These are phyloP conservation scores for Sebastes ruberrimus DNA, from an alignment of 2,797 vertebrate species.

Conservation along the genomic window DNA sequence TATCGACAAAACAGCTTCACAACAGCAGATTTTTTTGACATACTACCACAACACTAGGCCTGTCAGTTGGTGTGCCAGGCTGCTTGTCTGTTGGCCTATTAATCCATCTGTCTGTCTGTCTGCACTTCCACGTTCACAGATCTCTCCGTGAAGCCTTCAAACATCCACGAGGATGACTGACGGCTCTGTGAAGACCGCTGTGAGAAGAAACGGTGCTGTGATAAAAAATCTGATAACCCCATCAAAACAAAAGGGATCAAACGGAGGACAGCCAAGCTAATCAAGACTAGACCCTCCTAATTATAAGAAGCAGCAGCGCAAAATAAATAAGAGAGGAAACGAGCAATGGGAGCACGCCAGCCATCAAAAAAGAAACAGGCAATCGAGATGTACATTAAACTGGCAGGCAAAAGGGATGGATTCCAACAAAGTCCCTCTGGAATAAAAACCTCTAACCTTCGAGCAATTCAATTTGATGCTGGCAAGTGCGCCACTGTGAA, in stretches of 20 bases:
- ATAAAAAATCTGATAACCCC: constrained; percentile 12
- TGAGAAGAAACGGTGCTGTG: not conserved
- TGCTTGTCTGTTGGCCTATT: constrained; percentile 24
- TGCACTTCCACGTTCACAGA: constrained; percentile 9
- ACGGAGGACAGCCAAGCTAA: constrained; percentile 26
- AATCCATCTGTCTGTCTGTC: constrained; percentile 26
- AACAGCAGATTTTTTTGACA: constrained; percentile 21
- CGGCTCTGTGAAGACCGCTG: constrained; percentile 17
- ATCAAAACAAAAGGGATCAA: constrained; percentile 32
- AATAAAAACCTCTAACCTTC: constrained; percentile 36
- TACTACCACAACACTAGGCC: constrained; percentile 8
- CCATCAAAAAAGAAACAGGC: constrained; percentile 1
- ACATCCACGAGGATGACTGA: constrained; percentile 14
- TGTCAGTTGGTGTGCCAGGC: constrained; percentile 4
- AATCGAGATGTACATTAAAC: constrained; percentile 18
- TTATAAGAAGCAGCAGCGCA: not conserved
- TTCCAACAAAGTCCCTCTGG: constrained; percentile 33
- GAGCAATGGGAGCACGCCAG: not conserved
- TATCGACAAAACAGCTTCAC: constrained; percentile 27
- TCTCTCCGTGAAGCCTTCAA: constrained; percentile 13
- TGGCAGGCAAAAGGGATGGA: constrained; percentile 3
- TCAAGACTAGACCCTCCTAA: constrained; percentile 20
- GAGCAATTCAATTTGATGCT: constrained; percentile 42
- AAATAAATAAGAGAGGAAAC: constrained; percentile 31
- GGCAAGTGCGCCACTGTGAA: constrained; percentile 27